These are phyloP conservation scores for Spermophilus dauricus DNA, from an alignment of 2,113 vertebrate genomes.

Conservation along the genomic window DNA sequence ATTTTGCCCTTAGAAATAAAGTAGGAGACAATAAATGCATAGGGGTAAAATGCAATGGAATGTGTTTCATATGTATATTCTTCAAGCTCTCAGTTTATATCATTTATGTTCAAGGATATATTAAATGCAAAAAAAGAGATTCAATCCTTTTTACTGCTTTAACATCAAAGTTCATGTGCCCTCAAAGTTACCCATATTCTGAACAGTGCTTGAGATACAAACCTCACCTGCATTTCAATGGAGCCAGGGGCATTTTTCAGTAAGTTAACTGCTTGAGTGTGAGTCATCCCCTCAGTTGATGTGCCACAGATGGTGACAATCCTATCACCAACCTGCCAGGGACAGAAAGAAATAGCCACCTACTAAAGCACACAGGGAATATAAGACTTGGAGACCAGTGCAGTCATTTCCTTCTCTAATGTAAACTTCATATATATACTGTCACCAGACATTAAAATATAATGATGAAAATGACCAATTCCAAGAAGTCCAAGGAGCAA, in stretches of 20 bases:
- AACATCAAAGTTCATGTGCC: background rate
- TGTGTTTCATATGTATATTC: background rate
- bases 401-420: background rate
- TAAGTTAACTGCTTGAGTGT: conserved; percentile 95
- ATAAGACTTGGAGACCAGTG: too few relatives aligned
- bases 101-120: background rate
- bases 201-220: background rate
- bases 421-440: background rate
- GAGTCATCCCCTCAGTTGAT: conserved; percentile 95
- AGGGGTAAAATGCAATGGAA: conserved; percentile 25
- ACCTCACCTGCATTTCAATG: conserved; percentile 95
- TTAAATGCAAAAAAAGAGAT: conserved; percentile 37
- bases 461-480: background rate
- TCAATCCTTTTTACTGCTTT: background rate
- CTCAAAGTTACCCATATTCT: background rate
- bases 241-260: conserved; percentile 95
- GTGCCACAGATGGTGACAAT: conserved; percentile 96
- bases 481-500: background rate
- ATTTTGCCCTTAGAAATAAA: background rate
- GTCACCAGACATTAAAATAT: background rate
- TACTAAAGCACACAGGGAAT: background rate
- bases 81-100: background rate
- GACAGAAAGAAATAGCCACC: background rate
- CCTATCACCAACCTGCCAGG: conserved; percentile 95
- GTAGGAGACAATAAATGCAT: background rate